Evolutionary conservation across 1,140 invertebrate genomes (phyloP), one percentile per base, ranked within the genome.

Genomic region (Tetramorium alpestre): DNA sequence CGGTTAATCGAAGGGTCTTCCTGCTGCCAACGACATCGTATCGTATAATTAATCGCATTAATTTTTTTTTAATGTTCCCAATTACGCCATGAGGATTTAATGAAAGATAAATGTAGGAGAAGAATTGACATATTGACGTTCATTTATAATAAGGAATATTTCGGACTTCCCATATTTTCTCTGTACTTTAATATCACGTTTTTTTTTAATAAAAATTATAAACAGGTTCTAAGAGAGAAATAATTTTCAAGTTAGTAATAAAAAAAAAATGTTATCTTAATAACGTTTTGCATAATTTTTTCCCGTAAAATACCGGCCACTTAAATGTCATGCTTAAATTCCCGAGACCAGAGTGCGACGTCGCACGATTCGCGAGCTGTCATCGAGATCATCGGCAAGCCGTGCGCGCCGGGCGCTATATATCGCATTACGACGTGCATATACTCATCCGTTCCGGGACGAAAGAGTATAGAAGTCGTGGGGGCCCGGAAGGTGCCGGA

Each of bases 371-470:
- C 90, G 81, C 22, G 5, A 33, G 11, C 76, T 81, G 84, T 85
- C 88, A 49, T 77, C 82, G 87, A 64, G 85, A 91, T 91, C 67
- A 81, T 84, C 78, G 85, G 47, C 54, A 44, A 54, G n/a, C 64
- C 82, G 88, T 67, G 58, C 72, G 89, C 76, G 67, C 51, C 75
- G 7, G 64, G 33, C 70, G 51, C 47, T 64, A 44, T 86, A 84
- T 90, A 90, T 90, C 89, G 88, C 88, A 77, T 90, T 90, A 89
- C 88, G 75, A 85, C 41, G 81, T 49, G 47, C 49, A 44, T 62
- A 62, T 47, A 47, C 65, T 49, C 54, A 75, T 77, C 86, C 60
- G 70, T 77, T 75, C 44, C 47, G 11, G 56, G 44, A n/a, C n/a
- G 51, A 78, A 77, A 56, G 33, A 38, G 62, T 44, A 49, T 69